Conservation (phyloP, 2,888 invertebrate species). For the Gonocerus acuteangulatus region DNA sequence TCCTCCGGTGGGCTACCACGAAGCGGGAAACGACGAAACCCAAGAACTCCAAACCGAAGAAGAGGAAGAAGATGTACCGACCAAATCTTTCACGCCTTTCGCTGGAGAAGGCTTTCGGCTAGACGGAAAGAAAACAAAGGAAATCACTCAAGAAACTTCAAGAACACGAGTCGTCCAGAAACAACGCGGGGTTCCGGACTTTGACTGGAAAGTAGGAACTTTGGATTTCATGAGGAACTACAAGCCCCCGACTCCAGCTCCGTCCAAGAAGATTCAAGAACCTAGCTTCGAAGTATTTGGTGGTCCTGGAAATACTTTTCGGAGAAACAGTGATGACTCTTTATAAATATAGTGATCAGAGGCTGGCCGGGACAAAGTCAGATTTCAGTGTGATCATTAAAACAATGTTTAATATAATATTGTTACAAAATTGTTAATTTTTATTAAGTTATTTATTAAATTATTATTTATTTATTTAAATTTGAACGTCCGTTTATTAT, state of each 20-base stretch:
- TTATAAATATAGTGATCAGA: no score
- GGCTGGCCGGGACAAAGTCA: no score
- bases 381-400: no score
- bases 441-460: no score
- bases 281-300: no score
- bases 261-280: no score
- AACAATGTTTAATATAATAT: no score
- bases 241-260: neutral
- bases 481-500: no score
- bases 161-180: neutral
- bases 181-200: conserved; percentile 77
- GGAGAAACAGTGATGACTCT: no score
- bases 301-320: no score
- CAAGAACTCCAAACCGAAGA: neutral
- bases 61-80: neutral
- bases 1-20: conserved; percentile 91
- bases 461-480: no score
- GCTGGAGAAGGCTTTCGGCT: conserved; percentile 19
- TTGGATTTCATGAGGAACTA: conserved; percentile 65
- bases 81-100: conserved; percentile 23
- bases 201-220: conserved; percentile 77
- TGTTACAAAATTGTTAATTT: no score
- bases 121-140: conserved; percentile 26
- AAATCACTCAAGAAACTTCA: neutral
- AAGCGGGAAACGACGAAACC: conserved; percentile 43